Evolutionary conservation across 1,140 invertebrate genomes (phyloP).

Genomic region (Pseudoatta argentina): DNA sequence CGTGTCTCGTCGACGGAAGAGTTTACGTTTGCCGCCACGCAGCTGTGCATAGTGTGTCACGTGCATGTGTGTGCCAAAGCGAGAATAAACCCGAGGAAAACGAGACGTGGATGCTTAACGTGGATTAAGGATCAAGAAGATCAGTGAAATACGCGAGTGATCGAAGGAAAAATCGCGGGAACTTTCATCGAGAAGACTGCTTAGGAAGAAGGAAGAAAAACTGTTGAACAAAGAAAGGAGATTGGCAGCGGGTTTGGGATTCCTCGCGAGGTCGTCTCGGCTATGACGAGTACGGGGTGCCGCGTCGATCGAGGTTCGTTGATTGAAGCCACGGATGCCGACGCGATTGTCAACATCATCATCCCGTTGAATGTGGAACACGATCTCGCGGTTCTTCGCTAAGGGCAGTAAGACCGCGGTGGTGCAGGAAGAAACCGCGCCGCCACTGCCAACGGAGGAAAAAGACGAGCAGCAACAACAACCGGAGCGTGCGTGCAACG

Average conservation of each 20-base stretch:
- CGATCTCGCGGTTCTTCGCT: slow-evolving; percentile 84
- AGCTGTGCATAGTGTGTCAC: slow-evolving; percentile 8
- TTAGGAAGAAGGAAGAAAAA: not conserved
- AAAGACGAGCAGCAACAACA: slow-evolving; percentile 64
- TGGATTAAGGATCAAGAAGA: not conserved
- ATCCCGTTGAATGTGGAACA: slow-evolving; percentile 85
- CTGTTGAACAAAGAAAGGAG: not conserved
- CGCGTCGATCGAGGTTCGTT: slow-evolving; percentile 52
- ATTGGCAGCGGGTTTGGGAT: too few relatives aligned
- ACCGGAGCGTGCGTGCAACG: slow-evolving; percentile 74
- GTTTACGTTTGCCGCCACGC: not conserved
- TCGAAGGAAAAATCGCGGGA: slow-evolving; percentile 1
- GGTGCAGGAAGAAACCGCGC: slow-evolving; percentile 68
- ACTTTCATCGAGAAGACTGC: not conserved
- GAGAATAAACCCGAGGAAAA: not conserved
- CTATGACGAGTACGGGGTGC: slow-evolving; percentile 77
- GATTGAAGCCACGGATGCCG: slow-evolving; percentile 41
- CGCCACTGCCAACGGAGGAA: slow-evolving; percentile 27
- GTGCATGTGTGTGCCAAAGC: slow-evolving; percentile 11
- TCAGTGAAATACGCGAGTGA: not conserved
- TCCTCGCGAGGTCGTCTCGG: slow-evolving; percentile 19
- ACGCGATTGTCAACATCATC: slow-evolving; percentile 32
- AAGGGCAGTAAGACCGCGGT: slow-evolving; percentile 81
- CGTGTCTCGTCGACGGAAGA: not conserved
- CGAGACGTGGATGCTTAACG: not conserved